These are phyloP conservation scores for Eriocheir sinensis DNA, from an alignment of 1,140 invertebrate genomes.

Conservation along the genomic window DNA sequence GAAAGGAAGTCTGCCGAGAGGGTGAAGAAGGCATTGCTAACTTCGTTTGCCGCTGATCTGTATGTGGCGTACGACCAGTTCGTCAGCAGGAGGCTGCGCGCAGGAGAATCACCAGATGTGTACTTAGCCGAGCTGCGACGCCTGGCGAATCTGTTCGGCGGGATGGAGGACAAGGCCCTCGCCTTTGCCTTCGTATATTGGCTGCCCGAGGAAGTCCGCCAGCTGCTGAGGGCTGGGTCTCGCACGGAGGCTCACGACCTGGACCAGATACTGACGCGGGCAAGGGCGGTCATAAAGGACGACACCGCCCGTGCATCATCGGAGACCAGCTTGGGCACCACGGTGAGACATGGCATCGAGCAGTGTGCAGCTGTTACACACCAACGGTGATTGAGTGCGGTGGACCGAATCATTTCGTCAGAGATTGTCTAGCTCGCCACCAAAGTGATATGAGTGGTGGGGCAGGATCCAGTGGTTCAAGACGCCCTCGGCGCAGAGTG, in stretches of 20 bases:
- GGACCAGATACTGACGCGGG: slow-evolving; percentile 54
- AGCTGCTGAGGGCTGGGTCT: background rate
- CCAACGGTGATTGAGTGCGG: slow-evolving; percentile 47
- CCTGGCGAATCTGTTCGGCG: slow-evolving; percentile 52
- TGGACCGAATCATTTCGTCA: background rate
- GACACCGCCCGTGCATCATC: slow-evolving; percentile 30
- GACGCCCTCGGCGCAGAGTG: background rate
- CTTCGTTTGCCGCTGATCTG: slow-evolving; percentile 1
- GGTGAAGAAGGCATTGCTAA: slow-evolving; percentile 40
- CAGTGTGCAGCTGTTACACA: background rate
- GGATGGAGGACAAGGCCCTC: slow-evolving; percentile 46
- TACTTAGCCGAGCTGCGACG: slow-evolving; percentile 60
- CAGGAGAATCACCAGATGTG: slow-evolving; percentile 54
- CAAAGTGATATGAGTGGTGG: no score
- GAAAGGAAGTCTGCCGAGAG: background rate
- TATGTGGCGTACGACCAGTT: slow-evolving; percentile 33
- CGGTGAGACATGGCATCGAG: background rate
- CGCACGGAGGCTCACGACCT: slow-evolving; percentile 36
- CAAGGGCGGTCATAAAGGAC: slow-evolving; percentile 57
- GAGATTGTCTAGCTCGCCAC: background rate
- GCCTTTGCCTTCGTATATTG: slow-evolving; percentile 19
- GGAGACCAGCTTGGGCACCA: background rate
- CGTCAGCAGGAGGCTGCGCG: slow-evolving; percentile 27
- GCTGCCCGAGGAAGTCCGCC: background rate
- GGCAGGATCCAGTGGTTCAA: no score